Conservation (phyloP, 2,113 vertebrate genomes). For the Gadus chalcogrammus region DNA sequence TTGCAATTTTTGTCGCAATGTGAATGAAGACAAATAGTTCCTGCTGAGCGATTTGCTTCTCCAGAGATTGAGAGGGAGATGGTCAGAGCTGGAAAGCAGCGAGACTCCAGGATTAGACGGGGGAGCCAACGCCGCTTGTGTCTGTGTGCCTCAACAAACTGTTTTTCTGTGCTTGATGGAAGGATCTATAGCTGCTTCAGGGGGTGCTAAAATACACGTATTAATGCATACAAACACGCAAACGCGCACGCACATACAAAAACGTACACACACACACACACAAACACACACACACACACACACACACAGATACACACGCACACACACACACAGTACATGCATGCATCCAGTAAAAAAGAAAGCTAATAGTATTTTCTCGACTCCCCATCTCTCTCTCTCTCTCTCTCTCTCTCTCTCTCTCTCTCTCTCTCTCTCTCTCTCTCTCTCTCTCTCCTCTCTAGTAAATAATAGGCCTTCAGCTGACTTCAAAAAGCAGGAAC, state of each 20-base stretch:
- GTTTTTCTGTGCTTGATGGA: too few species aligned
- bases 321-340: not conserved
- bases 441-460: not conserved
- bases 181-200: too few species aligned
- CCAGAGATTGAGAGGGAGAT: too few species aligned
- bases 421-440: slow-evolving; percentile 7
- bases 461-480: slow-evolving; percentile 54
- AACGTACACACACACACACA: not conserved
- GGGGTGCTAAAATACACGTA: slow-evolving; percentile 6
- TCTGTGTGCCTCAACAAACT: too few species aligned
- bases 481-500: slow-evolving; percentile 43
- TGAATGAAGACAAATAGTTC: too few species aligned
- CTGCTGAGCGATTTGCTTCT: too few species aligned
- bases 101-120: too few species aligned
- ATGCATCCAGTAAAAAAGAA: slow-evolving; percentile 39
- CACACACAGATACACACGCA: slow-evolving; percentile 7
- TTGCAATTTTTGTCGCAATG: too few species aligned
- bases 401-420: not conserved
- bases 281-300: slow-evolving; percentile 3
- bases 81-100: too few species aligned
- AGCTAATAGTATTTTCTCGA: slow-evolving; percentile 48
- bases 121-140: too few species aligned
- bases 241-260: not conserved
- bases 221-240: not conserved
- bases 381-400: slow-evolving; percentile 14